These are phyloP conservation scores for Scaptomyza reducta DNA, from an alignment of 2,888 invertebrate species.

Conservation along the genomic window DNA sequence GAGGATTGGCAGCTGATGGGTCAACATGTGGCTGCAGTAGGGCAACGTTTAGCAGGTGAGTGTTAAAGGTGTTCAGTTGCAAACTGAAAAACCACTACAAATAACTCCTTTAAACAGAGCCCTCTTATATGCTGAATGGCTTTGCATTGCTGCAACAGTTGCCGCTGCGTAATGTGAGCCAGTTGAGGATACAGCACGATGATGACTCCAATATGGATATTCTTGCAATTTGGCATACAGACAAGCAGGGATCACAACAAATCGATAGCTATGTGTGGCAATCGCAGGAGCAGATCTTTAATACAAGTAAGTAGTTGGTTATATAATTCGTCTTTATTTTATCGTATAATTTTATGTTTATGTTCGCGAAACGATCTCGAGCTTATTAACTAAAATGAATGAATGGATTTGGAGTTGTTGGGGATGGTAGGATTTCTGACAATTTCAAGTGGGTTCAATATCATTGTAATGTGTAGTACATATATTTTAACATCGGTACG, in stretches of 20 bases:
- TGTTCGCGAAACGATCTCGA: constrained; percentile 21
- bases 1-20: constrained; percentile 43
- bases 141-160: constrained; percentile 77
- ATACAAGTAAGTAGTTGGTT: constrained; percentile 74
- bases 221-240: constrained; percentile 59
- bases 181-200: constrained; percentile 50
- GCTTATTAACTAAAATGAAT: constrained; percentile 56
- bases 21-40: constrained; percentile 53
- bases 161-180: constrained; percentile 42
- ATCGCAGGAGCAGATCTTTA: constrained; percentile 55
- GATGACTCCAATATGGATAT: constrained; percentile 59
- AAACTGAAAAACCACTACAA: background rate
- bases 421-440: background rate
- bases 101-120: constrained; percentile 33
- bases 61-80: background rate
- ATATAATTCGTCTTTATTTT: constrained; percentile 59
- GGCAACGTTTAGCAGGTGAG: constrained; percentile 54
- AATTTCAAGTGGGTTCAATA: constrained; percentile 18
- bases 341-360: constrained; percentile 48
- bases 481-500: constrained; percentile 1
- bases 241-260: constrained; percentile 6
- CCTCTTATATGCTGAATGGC: constrained; percentile 63
- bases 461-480: constrained; percentile 5
- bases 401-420: constrained; percentile 23
- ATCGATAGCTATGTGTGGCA: constrained; percentile 74